Conservation (phyloP, 2,797 vertebrate genomes). For the Apogon talboti region DNA sequence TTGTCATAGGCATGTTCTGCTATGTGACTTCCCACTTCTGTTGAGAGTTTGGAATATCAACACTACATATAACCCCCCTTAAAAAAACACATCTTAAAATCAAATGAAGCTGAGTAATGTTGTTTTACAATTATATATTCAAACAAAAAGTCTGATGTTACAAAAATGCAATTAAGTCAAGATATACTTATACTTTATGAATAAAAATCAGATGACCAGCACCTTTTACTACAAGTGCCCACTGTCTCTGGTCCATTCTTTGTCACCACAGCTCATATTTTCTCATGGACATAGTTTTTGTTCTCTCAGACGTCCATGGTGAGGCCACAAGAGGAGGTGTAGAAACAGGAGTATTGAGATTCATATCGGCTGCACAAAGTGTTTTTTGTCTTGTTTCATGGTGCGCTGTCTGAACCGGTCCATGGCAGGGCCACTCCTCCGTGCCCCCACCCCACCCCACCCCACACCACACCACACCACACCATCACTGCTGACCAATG, state of each 20-base stretch:
- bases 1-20: too few relatives aligned
- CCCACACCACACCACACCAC: not conserved
- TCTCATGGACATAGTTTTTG: slow-evolving; percentile 60
- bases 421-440: slow-evolving; percentile 57
- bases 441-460: slow-evolving; percentile 20
- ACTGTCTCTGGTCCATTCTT: slow-evolving; percentile 24
- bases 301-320: slow-evolving; percentile 53
- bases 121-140: not conserved
- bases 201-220: slow-evolving; percentile 18
- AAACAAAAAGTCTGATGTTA: slow-evolving; percentile 1
- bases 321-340: slow-evolving; percentile 55
- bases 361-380: slow-evolving; percentile 75
- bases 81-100: not conserved
- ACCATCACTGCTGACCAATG: slow-evolving; percentile 38
- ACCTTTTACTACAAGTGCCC: slow-evolving; percentile 1
- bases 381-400: slow-evolving; percentile 70
- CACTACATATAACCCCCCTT: not conserved
- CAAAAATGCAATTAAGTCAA: slow-evolving; percentile 9
- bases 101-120: not conserved
- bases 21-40: too few relatives aligned
- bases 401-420: slow-evolving; percentile 61
- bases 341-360: slow-evolving; percentile 69
- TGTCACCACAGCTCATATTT: slow-evolving; percentile 40
- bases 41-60: too few relatives aligned
- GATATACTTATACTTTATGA: slow-evolving; percentile 8